phyloP scores from a whole-genome alignment of 2,113 vertebrate genomes.

The Carassius gibelio region DNA sequence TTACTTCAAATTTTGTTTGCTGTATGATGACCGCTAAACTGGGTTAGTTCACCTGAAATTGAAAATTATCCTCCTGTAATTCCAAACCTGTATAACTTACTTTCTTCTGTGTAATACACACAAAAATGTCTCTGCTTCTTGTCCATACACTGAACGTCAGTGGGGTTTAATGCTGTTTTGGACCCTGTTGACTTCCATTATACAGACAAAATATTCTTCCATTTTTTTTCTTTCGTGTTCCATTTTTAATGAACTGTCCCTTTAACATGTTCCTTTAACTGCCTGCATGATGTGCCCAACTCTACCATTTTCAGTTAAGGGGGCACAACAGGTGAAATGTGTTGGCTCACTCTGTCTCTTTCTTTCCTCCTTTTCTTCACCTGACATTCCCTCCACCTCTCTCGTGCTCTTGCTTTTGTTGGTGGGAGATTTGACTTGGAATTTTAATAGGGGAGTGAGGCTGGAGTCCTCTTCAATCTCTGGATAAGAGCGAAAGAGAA shows the following conservation, averaged over 20 bases:
- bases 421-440: constrained; percentile 28
- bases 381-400: not conserved
- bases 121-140: too few species aligned
- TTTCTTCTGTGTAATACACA: too few species aligned
- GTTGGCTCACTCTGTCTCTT: not conserved
- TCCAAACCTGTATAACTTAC: too few species aligned
- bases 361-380: not conserved
- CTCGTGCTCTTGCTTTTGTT: constrained; percentile 15
- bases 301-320: constrained; percentile 6
- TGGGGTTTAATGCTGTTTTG: too few species aligned
- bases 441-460: constrained; percentile 23
- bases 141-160: too few species aligned
- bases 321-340: not conserved
- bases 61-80: too few species aligned
- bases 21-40: not conserved
- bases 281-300: not conserved
- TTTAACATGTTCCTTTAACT: constrained; percentile 11
- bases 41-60: too few species aligned
- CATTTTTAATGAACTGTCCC: not conserved
- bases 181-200: too few species aligned
- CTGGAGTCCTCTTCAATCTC: constrained; percentile 26
- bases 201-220: too few species aligned
- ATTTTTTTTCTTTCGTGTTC: too few species aligned
- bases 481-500: not conserved
- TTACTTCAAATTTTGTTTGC: not conserved